Conservation (phyloP, 1,140 invertebrate genomes). For the Halictus rubicundus region DNA sequence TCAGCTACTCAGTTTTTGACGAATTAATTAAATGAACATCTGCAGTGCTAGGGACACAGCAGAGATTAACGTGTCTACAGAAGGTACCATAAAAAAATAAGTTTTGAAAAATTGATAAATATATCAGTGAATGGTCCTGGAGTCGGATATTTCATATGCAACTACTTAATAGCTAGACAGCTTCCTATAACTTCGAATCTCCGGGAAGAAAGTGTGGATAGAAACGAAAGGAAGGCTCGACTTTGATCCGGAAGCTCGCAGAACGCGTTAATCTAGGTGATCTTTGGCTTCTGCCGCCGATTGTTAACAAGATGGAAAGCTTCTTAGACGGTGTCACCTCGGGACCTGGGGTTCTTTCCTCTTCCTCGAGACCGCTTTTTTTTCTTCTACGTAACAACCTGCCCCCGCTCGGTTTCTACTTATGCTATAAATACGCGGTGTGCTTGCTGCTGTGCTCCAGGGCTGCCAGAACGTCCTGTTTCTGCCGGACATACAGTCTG, state of each 20-base stretch:
- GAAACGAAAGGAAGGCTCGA: not conserved
- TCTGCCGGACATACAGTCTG: constrained; percentile 93
- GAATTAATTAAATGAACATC: no score
- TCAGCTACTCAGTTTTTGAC: no score
- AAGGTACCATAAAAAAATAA: no score
- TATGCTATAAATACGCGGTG: constrained; percentile 81
- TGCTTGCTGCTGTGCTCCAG: constrained; percentile 91
- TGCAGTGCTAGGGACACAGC: no score
- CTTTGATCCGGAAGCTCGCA: not conserved
- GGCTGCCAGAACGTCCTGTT: constrained; percentile 92
- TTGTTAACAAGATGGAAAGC: constrained; percentile 9
- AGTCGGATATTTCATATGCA: no score
- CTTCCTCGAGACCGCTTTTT: not conserved
- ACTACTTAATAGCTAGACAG: no score
- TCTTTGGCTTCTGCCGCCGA: constrained; percentile 41
- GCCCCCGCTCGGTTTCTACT: constrained; percentile 11
- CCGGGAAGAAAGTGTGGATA: not conserved
- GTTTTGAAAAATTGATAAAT: no score
- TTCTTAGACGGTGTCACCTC: not conserved
- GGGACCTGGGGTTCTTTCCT: not conserved
- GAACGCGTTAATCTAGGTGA: constrained; percentile 8
- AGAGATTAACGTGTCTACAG: no score
- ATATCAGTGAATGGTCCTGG: no score
- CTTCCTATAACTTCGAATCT: no score
- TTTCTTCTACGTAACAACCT: not conserved